phyloP scores from a whole-genome alignment of 2,888 invertebrate species.

The Pteria penguin region DNA sequence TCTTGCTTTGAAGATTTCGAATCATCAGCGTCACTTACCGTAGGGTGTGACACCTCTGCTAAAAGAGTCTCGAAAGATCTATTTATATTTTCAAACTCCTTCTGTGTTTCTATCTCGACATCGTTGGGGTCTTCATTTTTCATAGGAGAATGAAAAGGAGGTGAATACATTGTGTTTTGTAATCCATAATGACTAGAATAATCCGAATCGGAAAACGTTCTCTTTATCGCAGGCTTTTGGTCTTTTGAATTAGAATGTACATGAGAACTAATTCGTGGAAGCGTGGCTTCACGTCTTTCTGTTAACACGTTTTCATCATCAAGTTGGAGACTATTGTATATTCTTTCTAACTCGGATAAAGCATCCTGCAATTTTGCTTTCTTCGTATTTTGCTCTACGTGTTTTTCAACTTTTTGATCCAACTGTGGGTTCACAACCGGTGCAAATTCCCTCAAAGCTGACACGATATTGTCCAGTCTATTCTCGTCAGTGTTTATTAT shows the following conservation, averaged over 20 bases:
- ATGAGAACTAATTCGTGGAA: neutral
- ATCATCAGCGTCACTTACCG: slow-evolving; percentile 9
- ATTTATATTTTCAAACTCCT: slow-evolving; percentile 71
- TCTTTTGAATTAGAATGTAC: neutral
- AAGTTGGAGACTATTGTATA: slow-evolving; percentile 71
- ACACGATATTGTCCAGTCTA: slow-evolving; percentile 68
- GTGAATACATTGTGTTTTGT: neutral
- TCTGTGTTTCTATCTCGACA: slow-evolving; percentile 65
- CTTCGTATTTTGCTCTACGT: slow-evolving; percentile 45
- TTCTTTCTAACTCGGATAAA: slow-evolving; percentile 73
- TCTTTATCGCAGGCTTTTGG: slow-evolving; percentile 4
- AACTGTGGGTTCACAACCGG: slow-evolving; percentile 60
- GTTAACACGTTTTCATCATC: slow-evolving; percentile 51
- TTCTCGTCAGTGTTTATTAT: slow-evolving; percentile 70
- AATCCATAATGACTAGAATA: slow-evolving; percentile 19
- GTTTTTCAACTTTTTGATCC: slow-evolving; percentile 60
- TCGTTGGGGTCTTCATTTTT: slow-evolving; percentile 49
- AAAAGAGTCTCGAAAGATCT: slow-evolving; percentile 71
- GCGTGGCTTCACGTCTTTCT: slow-evolving; percentile 1
- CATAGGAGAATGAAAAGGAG: neutral
- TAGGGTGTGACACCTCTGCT: slow-evolving; percentile 60
- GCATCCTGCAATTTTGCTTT: slow-evolving; percentile 73
- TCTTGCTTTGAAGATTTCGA: neutral
- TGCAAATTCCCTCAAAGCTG: slow-evolving; percentile 67
- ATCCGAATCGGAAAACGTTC: slow-evolving; percentile 35